Evolutionary conservation across 2,888 invertebrate genomes (phyloP).

Genomic region (Spisula subtruncata): DNA sequence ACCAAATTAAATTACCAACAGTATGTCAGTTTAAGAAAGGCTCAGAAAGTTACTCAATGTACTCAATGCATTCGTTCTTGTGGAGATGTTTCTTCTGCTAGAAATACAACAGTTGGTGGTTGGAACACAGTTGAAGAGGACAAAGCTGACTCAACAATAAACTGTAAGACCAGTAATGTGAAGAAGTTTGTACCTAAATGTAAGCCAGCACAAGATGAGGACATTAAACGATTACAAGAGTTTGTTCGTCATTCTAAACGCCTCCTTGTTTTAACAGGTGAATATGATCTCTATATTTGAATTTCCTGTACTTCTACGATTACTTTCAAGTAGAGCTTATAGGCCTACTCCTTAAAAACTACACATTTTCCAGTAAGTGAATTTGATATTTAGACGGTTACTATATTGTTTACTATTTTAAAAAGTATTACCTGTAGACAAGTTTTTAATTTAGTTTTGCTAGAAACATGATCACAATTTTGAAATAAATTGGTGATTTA

Average conservation of each 20-base stretch:
- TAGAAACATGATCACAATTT: no score
- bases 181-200: conserved; percentile 91
- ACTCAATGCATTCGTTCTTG: neutral
- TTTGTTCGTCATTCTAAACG: conserved; percentile 89
- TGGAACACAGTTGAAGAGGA: neutral
- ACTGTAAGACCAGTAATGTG: conserved; percentile 35
- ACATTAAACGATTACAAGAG: conserved; percentile 89
- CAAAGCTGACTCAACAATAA: conserved; percentile 42
- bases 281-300: neutral
- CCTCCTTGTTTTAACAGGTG: conserved; percentile 91
- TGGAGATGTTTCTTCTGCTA: neutral
- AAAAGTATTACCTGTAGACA: no score
- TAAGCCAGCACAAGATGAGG: conserved; percentile 89
- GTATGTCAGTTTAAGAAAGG: neutral
- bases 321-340: neutral
- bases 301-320: neutral
- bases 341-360: neutral
- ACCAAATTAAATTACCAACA: neutral
- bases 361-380: neutral
- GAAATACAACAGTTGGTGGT: neutral
- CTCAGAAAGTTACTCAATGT: neutral
- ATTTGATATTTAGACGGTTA: neutral
- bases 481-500: no score
- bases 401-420: no score
- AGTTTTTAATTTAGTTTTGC: no score